Percentiles rank a stretch among this genome's conserved stretches.
These are phyloP conservation scores for Poeciliopsis retropinna DNA, from an alignment of 2,113 vertebrate species.

Conservation along the genomic window DNA sequence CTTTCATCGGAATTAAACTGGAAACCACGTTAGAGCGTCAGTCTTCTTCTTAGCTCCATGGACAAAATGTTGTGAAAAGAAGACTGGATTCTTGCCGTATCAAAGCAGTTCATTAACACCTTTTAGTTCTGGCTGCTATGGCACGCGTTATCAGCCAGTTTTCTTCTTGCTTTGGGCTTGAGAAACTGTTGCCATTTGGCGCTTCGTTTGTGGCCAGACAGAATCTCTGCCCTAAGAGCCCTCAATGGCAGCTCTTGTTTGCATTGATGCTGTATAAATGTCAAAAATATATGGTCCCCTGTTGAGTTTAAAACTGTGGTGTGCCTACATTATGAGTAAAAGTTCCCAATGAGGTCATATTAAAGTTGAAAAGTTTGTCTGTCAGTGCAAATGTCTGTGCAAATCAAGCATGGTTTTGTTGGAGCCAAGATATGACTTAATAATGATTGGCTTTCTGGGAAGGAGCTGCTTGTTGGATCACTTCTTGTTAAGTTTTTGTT, in stretches of 20 bases:
- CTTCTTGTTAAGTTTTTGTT: slow-evolving; percentile 37
- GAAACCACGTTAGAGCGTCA: background rate
- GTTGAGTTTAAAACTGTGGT: slow-evolving; percentile 20
- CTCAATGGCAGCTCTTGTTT: slow-evolving; percentile 16
- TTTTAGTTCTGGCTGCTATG: slow-evolving; percentile 43
- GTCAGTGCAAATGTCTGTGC: slow-evolving; percentile 32
- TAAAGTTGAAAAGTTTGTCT: slow-evolving; percentile 48
- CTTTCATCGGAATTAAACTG: background rate
- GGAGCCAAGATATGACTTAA: slow-evolving; percentile 31
- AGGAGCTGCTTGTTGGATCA: slow-evolving; percentile 10
- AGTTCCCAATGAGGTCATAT: slow-evolving; percentile 20
- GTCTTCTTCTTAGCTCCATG: background rate
- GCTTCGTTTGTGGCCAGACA: slow-evolving; percentile 37
- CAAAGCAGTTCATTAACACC: slow-evolving; percentile 27
- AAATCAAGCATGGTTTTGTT: slow-evolving; percentile 13
- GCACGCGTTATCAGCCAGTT: slow-evolving; percentile 20
- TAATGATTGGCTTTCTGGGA: slow-evolving; percentile 22
- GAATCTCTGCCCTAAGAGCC: slow-evolving; percentile 39
- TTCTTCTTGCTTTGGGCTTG: slow-evolving; percentile 36
- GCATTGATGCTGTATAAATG: slow-evolving; percentile 29
- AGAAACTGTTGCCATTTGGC: slow-evolving; percentile 62
- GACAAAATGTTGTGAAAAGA: background rate
- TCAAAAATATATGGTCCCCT: slow-evolving; percentile 27
- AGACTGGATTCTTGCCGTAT: slow-evolving; percentile 9
- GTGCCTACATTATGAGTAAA: slow-evolving; percentile 15